phyloP scores from a whole-genome alignment of 2,888 invertebrate genomes.

The Eupeodes latifasciatus region DNA sequence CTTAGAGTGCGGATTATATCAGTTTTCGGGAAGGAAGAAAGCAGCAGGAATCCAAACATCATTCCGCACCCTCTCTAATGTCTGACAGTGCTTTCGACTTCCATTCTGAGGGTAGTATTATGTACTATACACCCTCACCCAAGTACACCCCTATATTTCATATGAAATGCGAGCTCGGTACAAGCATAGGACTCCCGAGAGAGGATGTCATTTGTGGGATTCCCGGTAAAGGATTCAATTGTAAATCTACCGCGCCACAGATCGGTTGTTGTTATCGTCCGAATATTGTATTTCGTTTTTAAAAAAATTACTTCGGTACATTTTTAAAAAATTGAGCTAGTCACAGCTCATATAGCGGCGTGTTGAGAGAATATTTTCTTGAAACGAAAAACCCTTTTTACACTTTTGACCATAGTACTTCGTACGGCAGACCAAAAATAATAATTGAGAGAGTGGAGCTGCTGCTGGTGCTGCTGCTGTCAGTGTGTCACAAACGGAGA shows the following conservation, averaged over 20 bases:
- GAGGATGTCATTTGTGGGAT: constrained; percentile 76
- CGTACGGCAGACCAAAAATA: neutral
- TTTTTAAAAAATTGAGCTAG: constrained; percentile 53
- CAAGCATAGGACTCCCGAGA: constrained; percentile 41
- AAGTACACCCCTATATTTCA: constrained; percentile 36
- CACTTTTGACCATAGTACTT: constrained; percentile 17
- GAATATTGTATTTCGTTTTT: constrained; percentile 20
- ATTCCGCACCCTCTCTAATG: constrained; percentile 58
- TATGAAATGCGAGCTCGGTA: neutral
- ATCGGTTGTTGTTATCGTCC: constrained; percentile 83
- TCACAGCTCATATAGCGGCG: neutral
- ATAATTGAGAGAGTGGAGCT: constrained; percentile 37
- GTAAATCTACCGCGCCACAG: constrained; percentile 84
- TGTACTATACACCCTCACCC: constrained; percentile 42
- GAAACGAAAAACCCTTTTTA: constrained; percentile 17
- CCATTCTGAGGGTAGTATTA: constrained; percentile 37
- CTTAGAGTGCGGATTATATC: constrained; percentile 81
- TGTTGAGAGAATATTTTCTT: constrained; percentile 53
- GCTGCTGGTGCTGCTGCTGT: neutral
- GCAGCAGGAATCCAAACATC: constrained; percentile 58
- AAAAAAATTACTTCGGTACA: constrained; percentile 2
- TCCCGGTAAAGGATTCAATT: constrained; percentile 83
- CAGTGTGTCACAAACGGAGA: constrained; percentile 23
- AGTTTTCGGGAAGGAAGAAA: constrained; percentile 77
- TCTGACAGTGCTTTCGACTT: neutral